phyloP scores from a whole-genome alignment of 2,797 vertebrate species.

The Scolopax bukidnonensis region DNA sequence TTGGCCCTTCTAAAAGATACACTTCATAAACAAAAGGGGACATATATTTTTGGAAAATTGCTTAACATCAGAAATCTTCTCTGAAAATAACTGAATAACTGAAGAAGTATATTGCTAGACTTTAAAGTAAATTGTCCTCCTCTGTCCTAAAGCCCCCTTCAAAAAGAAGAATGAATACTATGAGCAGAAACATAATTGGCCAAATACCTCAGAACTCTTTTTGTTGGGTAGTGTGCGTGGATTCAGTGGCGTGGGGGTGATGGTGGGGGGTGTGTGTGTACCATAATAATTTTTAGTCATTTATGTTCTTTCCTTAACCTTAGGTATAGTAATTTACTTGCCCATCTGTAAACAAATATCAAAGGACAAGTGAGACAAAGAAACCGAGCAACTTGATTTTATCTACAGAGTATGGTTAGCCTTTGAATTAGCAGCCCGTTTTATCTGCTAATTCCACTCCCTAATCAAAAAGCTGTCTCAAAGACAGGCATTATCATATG shows the following conservation, averaged over 20 bases:
- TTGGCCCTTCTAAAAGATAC: not conserved
- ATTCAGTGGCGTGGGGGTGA: not conserved
- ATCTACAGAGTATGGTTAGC: not conserved
- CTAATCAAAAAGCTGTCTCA: conserved; percentile 6
- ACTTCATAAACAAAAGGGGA: not conserved
- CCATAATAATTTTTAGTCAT: not conserved
- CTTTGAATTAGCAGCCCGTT: not conserved
- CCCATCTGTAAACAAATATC: not conserved
- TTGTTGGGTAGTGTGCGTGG: too few species aligned
- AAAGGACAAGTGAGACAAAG: not conserved
- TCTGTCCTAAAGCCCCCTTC: rapidly evolving
- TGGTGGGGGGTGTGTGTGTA: not conserved
- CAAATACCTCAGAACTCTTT: not conserved
- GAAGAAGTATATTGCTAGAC: not conserved
- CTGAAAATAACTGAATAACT: not conserved
- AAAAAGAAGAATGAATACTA: not conserved
- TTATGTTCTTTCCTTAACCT: not conserved
- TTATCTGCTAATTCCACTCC: not conserved
- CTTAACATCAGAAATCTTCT: not conserved
- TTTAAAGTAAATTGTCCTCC: not conserved
- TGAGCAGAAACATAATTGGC: not conserved
- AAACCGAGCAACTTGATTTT: not conserved
- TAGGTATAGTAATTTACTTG: not conserved
- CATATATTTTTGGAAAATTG: not conserved
- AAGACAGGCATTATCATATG: not conserved